Base-by-base conservation (phyloP, 2,888 invertebrate species). In the Euphydryas editha region DNA sequence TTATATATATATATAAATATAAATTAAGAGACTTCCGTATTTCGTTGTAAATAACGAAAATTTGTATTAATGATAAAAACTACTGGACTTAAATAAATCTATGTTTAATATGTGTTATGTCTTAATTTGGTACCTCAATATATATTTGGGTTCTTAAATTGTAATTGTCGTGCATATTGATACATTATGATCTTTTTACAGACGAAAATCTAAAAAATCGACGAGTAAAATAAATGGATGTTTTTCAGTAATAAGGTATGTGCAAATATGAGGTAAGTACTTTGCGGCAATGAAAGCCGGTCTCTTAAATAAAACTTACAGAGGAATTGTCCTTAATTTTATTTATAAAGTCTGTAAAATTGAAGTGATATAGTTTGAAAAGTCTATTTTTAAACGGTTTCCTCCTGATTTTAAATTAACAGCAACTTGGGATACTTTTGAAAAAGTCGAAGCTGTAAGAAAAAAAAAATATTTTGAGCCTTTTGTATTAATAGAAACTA, bases 381-480 rank as follows among this genome's bases (percentile, higher is more conserved):
- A 95, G 75, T 95, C 94, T 55, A 92, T 88, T 84, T 94, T 93
- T 59, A 95, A 84, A 68, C 94, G 90, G 75, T 93, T 93, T 24
- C 94, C 94, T 75, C 93, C 94, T 39, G 93, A 90, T 75, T 94
- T 94, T 68, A 94, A 82, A 77, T 94, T 94, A 15, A 93, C 93
- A 60, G 90, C 86, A 3, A 95, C 93, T 80, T 94, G 94, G 11
- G 94, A 94, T 36, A 95, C 93, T 77, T 94, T 93, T 13, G 93
- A 87, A 78, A 95, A 94, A 37, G 93, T 93, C 24, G 93, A 85
- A 67, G 94, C 95, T 95, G 89, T 72, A 92, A 92, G 63, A 71
- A 17, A 54, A 69, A 61, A 75, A 72, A 69, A 68, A 39, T 49
- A 37, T 59, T 49, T 39, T 17, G 6, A 63, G 59, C 66, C 30